Evolutionary conservation across 2,888 invertebrate species (phyloP).

Genomic region (Cancer borealis): DNA sequence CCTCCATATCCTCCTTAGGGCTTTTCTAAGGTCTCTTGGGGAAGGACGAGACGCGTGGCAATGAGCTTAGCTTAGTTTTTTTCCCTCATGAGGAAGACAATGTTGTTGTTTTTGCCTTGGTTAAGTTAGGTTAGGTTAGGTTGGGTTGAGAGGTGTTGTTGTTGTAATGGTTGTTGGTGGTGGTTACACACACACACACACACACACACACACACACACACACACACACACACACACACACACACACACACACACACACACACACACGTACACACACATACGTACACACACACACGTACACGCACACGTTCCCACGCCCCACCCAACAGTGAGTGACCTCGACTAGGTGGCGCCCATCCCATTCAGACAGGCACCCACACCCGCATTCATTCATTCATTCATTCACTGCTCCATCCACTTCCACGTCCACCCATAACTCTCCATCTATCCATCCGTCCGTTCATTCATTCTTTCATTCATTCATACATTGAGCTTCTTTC

Average conservation of each 20-base stretch:
- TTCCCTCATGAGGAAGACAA: neutral
- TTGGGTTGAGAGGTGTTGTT: neutral
- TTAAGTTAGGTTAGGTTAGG: neutral
- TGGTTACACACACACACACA: neutral
- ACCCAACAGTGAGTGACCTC: slow-evolving; percentile 11
- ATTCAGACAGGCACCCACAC: neutral
- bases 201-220: slow-evolving; percentile 28
- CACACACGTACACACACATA: neutral
- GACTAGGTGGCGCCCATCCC: slow-evolving; percentile 30
- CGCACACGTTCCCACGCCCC: slow-evolving; percentile 29
- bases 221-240: neutral
- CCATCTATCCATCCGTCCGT: neutral
- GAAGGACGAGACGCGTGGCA: neutral
- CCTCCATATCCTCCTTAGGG: neutral
- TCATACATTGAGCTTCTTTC: neutral
- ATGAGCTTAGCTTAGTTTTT: neutral
- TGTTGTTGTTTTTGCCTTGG: neutral
- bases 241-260: slow-evolving; percentile 34
- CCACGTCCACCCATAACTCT: slow-evolving; percentile 5
- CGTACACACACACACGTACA: neutral
- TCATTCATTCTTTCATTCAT: neutral
- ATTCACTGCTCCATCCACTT: neutral
- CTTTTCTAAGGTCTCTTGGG: slow-evolving; percentile 3
- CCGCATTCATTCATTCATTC: slow-evolving; percentile 1
- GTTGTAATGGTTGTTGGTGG: neutral